Percentiles rank a stretch among this genome's conserved stretches.
phyloP scores from a whole-genome alignment of 2,888 invertebrate species.

The Tetranychus piercei region DNA sequence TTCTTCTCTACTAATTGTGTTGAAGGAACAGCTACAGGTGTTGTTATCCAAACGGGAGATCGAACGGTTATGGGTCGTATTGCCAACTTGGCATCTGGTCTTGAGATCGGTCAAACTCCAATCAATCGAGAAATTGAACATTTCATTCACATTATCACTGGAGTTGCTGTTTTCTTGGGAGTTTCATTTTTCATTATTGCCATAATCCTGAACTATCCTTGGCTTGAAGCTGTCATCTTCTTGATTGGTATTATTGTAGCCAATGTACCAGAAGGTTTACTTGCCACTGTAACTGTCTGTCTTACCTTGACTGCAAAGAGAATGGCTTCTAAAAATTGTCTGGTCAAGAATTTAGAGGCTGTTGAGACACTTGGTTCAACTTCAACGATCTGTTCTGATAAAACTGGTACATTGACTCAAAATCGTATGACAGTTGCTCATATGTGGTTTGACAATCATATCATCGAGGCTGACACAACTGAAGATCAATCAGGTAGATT shows the following conservation, averaged over 20 bases:
- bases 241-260: constrained; percentile 98
- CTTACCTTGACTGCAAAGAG: constrained; percentile 93
- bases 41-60: constrained; percentile 85
- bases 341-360: constrained; percentile 97
- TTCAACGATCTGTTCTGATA: constrained; percentile 98
- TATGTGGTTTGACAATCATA: constrained; percentile 96
- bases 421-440: constrained; percentile 99
- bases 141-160: constrained; percentile 95
- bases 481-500: constrained; percentile 70
- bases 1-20: constrained; percentile 92
- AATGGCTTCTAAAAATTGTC: constrained; percentile 96
- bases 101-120: constrained; percentile 90
- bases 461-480: constrained; percentile 95
- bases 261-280: constrained; percentile 93
- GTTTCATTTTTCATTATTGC: constrained; percentile 96
- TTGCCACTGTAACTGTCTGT: constrained; percentile 96
- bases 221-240: constrained; percentile 98
- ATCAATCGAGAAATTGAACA: constrained; percentile 97
- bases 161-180: constrained; percentile 80
- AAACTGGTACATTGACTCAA: constrained; percentile 94
- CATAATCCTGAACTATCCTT: constrained; percentile 87
- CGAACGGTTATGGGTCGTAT: constrained; percentile 91
- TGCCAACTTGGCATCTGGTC: constrained; percentile 75
- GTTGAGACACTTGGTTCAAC: constrained; percentile 97
- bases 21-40: constrained; percentile 72